A percentile compares a stretch with the other conserved stretches of the same genome.
Evolutionary conservation across 2,797 vertebrate species (phyloP).

Genomic region (Mus minutoides): DNA sequence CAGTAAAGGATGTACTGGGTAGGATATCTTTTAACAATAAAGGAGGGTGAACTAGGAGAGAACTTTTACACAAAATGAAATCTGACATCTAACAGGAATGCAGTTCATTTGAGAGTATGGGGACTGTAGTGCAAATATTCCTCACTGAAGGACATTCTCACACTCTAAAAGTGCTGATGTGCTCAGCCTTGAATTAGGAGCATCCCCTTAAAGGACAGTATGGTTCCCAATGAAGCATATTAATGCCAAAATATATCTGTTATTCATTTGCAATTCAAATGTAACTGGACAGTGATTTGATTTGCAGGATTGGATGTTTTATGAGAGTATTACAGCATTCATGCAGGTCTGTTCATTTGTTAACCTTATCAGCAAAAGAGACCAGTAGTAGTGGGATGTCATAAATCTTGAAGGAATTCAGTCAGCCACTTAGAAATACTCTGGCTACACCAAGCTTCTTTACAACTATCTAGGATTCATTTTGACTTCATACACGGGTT

Average conservation of each 20-base stretch:
- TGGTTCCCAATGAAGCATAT: neutral
- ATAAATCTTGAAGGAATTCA: conserved; percentile 13
- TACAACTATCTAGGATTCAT: neutral
- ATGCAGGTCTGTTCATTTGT: neutral
- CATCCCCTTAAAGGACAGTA: neutral
- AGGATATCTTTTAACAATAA: neutral
- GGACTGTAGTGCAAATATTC: neutral
- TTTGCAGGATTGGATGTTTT: conserved; percentile 3
- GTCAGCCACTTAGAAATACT: neutral
- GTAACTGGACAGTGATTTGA: conserved; percentile 25
- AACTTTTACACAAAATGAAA: neutral
- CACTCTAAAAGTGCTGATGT: neutral
- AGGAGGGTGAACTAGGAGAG: neutral
- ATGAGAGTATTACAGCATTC: neutral
- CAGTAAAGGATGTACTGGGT: neutral
- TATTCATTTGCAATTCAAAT: conserved; percentile 35
- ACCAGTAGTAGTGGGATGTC: neutral
- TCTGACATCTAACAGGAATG: neutral
- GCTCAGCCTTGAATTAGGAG: neutral
- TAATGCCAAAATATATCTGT: neutral
- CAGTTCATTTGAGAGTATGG: neutral
- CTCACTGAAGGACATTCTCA: neutral
- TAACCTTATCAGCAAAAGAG: neutral
- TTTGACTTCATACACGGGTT: neutral
- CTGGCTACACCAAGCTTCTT: neutral